Percentiles rank a stretch among this genome's conserved stretches.
These are phyloP conservation scores for Ceratothoa steindachneri DNA, from an alignment of 2,888 invertebrate genomes.

Conservation along the genomic window DNA sequence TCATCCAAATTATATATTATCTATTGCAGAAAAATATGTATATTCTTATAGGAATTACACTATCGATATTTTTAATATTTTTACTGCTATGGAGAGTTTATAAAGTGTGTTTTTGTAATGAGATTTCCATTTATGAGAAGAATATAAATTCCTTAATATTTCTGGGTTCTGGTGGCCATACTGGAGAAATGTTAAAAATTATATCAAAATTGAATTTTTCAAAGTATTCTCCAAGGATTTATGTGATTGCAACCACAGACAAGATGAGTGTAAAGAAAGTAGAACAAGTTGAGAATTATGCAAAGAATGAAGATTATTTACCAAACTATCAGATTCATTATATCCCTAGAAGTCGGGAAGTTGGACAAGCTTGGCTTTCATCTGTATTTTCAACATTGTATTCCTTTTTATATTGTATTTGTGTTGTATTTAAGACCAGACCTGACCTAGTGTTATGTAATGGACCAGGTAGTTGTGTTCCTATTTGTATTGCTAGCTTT, in stretches of 20 bases:
- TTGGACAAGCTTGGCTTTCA: conserved; percentile 77
- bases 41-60: too few species aligned
- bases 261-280: conserved; percentile 61
- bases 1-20: too few species aligned
- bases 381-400: conserved; percentile 73
- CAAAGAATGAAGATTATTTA: not conserved
- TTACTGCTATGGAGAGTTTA: not conserved
- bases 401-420: conserved; percentile 60
- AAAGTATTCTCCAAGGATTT: conserved; percentile 69
- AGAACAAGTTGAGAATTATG: not conserved
- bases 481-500: conserved; percentile 75
- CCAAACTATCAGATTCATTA: conserved; percentile 54
- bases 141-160: conserved; percentile 31
- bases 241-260: conserved; percentile 75
- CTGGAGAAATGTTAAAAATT: conserved; percentile 84
- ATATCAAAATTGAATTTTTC: conserved; percentile 61
- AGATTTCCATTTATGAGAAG: not conserved
- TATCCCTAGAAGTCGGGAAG: conserved; percentile 80
- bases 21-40: too few species aligned
- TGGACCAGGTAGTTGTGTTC: conserved; percentile 95
- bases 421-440: conserved; percentile 54
- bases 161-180: conserved; percentile 76
- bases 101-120: not conserved
- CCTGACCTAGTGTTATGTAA: conserved; percentile 85
- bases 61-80: not conserved